These are phyloP conservation scores for Drosophila mercatorum DNA, from an alignment of 2,888 invertebrate genomes.

Conservation along the genomic window DNA sequence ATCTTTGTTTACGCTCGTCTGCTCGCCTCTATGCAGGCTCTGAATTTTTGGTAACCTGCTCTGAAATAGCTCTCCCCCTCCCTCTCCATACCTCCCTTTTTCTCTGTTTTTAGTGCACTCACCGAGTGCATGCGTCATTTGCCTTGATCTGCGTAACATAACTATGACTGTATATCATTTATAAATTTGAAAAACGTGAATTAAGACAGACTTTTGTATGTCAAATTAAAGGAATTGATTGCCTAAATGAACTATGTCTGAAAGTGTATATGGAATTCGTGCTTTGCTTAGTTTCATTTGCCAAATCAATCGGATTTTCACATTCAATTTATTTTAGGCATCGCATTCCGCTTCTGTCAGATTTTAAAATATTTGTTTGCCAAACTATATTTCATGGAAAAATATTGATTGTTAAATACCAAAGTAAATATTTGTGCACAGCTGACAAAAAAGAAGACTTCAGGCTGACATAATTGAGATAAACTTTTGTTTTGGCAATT, in stretches of 20 bases:
- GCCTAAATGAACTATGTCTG: neutral
- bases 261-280: neutral
- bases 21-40: conserved; percentile 38
- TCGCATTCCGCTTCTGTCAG: neutral
- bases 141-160: neutral
- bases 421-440: conserved; percentile 1
- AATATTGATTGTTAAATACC: conserved; percentile 1
- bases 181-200: neutral
- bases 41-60: conserved; percentile 43
- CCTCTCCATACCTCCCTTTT: neutral
- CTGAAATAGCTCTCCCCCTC: neutral
- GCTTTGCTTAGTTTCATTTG: neutral
- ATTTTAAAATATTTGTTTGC: conserved; percentile 28
- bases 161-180: neutral
- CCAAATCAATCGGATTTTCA: conserved; percentile 28
- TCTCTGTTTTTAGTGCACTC: neutral
- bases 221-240: neutral
- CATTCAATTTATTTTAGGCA: conserved; percentile 20
- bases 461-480: neutral
- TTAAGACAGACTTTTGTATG: neutral
- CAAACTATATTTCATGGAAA: neutral
- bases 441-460: neutral
- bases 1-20: conserved; percentile 37
- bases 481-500: neutral
- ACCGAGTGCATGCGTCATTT: neutral